Percentiles rank a stretch among this genome's conserved stretches.
Evolutionary conservation across 2,797 vertebrate genomes (phyloP).

Genomic region (Semaprochilodus insignis): DNA sequence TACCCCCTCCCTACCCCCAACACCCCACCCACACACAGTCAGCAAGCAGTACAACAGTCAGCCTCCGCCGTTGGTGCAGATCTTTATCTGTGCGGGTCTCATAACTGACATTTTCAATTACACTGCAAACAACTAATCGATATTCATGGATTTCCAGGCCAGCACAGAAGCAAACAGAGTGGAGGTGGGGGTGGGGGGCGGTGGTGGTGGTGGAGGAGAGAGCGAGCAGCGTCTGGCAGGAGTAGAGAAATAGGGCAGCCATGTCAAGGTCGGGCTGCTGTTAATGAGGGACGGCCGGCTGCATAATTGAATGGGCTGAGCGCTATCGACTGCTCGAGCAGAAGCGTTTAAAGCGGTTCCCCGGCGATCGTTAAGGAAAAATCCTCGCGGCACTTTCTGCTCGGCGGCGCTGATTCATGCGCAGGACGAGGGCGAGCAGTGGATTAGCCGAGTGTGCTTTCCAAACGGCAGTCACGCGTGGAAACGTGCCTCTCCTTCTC

Average conservation of each 20-base stretch:
- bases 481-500: constrained; percentile 71
- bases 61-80: constrained; percentile 81
- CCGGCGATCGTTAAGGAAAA: constrained; percentile 81
- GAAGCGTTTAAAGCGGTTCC: constrained; percentile 81
- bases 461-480: constrained; percentile 79
- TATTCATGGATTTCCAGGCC: constrained; percentile 91
- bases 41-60: constrained; percentile 71
- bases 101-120: constrained; percentile 96
- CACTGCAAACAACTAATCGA: constrained; percentile 93
- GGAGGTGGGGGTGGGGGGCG: constrained; percentile 60
- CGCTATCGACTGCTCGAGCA: constrained; percentile 80
- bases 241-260: constrained; percentile 78
- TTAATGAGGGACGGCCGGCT: constrained; percentile 84
- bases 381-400: constrained; percentile 83
- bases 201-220: background rate
- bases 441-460: constrained; percentile 80
- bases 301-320: constrained; percentile 85
- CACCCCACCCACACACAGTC: constrained; percentile 40
- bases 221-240: constrained; percentile 76
- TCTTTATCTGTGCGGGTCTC: constrained; percentile 87
- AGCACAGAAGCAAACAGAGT: constrained; percentile 81
- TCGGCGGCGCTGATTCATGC: constrained; percentile 84
- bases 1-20: background rate
- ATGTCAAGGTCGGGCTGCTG: constrained; percentile 91
- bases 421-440: constrained; percentile 80